Conservation (phyloP, 2,888 invertebrate species). For the Bembecia ichneumoniformis region DNA sequence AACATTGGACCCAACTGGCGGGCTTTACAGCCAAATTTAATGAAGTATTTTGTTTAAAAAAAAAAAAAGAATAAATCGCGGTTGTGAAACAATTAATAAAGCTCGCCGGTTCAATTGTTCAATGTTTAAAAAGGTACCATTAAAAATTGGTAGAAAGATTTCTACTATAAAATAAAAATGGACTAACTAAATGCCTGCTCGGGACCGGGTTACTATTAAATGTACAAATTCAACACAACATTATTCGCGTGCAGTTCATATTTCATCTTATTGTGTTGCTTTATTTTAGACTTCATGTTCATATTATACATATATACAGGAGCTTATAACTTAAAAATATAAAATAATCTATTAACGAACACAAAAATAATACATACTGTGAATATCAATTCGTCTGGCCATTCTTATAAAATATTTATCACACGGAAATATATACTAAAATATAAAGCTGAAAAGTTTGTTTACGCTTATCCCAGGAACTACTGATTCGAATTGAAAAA, state of each 20-base stretch:
- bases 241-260: conserved; percentile 5
- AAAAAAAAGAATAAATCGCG: conserved; percentile 41
- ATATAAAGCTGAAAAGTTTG: too few relatives aligned
- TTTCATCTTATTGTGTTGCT: background rate
- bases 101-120: conserved; percentile 43
- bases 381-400: too few relatives aligned
- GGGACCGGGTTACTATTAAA: conserved; percentile 51
- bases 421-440: too few relatives aligned
- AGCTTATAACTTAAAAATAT: background rate
- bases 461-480: too few relatives aligned
- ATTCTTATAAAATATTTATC: too few relatives aligned
- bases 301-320: background rate
- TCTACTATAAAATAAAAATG: conserved; percentile 44
- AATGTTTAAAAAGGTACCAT: conserved; percentile 46
- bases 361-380: too few relatives aligned
- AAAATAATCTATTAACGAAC: too few relatives aligned
- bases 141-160: conserved; percentile 35
- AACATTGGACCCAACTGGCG: conserved; percentile 39
- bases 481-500: too few relatives aligned
- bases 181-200: conserved; percentile 45
- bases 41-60: conserved; percentile 49
- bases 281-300: background rate
- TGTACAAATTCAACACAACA: conserved; percentile 22
- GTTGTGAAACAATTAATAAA: conserved; percentile 60
- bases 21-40: conserved; percentile 60